Evolutionary conservation across 1,140 invertebrate species (phyloP), one percentile per base, ranked within the genome.

Genomic region (Episyrphus balteatus): DNA sequence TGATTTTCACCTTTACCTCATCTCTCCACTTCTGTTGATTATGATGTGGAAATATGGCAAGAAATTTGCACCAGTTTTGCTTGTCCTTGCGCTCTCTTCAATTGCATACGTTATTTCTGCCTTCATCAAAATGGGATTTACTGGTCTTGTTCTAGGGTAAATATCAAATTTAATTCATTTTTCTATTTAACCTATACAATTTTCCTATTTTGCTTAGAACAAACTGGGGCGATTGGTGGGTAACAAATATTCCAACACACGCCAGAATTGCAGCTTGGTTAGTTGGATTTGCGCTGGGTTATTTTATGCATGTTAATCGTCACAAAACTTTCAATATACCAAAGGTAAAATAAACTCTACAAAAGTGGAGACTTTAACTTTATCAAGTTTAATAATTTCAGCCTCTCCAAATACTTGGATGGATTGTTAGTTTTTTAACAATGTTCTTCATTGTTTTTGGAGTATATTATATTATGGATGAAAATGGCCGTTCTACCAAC

Each of bases 1-100:
- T 45, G 86, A 91, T 58, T 86, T 86, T 47, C 86, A 89, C 62
- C 73, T 89, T 45, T 87, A 86, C 61, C 70, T 86, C 48, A 60
- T 88, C 7, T 79, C 82, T 15, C 80, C 84, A 2, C 64, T 85
- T 15, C 71, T 90, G 44, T 73, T 86, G 48, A 81, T 78, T 58
- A 72, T 75, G 14, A 57, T 82, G 21, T 79, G 76, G 75, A 74
- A 70, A 48, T 79, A 74, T 71, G 66, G 70, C 32, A 72, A 70
- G 55, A 52, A 37, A 37, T 13, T 30, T n/a, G 13, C 26, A 7
- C 26, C 26, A 31, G n/a, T 33, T 14, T n/a, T 44, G 3, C 5
- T 41, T 6, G 21, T 7, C 3, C 21, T 17, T 30, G 42, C 6
- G 8, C 26, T 21, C 8, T 6, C 15, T 21, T 18, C 31, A n/a